phyloP scores from a whole-genome alignment of 2,888 invertebrate genomes.

The Thera obeliscata region DNA sequence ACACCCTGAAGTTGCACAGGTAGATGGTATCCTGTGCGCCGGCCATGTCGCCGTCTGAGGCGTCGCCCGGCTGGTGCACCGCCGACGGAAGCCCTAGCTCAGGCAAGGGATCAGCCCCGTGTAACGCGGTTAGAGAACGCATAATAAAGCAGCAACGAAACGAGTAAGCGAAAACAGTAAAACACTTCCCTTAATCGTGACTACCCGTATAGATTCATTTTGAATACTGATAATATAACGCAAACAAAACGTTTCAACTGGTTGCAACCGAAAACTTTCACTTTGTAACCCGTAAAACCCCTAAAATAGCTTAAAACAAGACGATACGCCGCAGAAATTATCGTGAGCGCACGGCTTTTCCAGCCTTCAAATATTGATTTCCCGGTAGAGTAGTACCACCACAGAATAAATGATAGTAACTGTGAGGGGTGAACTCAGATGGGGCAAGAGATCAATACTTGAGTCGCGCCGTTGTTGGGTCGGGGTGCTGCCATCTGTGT shows the following conservation, averaged over 20 bases:
- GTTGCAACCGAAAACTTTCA: constrained; percentile 28
- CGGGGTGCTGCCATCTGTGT: constrained; percentile 67
- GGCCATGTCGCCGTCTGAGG: constrained; percentile 87
- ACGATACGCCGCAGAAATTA: constrained; percentile 25
- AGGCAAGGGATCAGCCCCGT: constrained; percentile 78
- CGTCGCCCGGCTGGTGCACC: constrained; percentile 63
- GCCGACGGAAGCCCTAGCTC: constrained; percentile 70
- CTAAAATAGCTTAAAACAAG: constrained; percentile 27
- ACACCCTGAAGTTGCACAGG: constrained; percentile 98
- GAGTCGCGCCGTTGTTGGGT: constrained; percentile 10
- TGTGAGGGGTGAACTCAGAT: constrained; percentile 34
- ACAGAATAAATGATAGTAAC: constrained; percentile 15
- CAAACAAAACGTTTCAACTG: constrained; percentile 32
- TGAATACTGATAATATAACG: constrained; percentile 49
- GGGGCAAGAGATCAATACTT: constrained; percentile 72
- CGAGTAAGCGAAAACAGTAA: constrained; percentile 73
- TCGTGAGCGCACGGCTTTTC: constrained; percentile 54
- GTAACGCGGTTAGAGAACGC: constrained; percentile 77
- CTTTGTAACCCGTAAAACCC: constrained; percentile 28
- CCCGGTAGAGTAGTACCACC: constrained; percentile 47
- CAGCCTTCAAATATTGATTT: constrained; percentile 75
- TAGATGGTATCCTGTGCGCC: constrained; percentile 98
- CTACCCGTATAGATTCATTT: constrained; percentile 68
- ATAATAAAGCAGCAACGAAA: constrained; percentile 81
- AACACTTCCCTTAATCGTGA: constrained; percentile 67